Conservation (phyloP, 2,888 invertebrate species). For the Diplolepis rosae region DNA sequence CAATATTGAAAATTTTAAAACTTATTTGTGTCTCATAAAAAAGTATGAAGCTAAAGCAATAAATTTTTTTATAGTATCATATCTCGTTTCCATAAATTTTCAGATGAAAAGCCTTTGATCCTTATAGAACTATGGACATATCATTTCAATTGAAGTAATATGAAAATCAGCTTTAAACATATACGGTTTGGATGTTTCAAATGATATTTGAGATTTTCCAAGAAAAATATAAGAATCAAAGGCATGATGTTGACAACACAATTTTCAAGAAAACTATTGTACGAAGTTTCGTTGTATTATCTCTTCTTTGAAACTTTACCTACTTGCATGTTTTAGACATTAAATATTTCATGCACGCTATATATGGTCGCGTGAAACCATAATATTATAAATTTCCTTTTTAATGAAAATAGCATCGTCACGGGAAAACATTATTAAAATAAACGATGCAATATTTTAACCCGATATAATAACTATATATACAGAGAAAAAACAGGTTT, state of each 20-base stretch:
- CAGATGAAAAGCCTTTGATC: slow-evolving; percentile 5
- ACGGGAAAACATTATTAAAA: neutral
- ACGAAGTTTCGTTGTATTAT: neutral
- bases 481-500: too few species aligned
- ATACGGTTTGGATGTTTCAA: neutral
- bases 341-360: neutral
- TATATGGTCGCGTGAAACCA: neutral
- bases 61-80: slow-evolving; percentile 22
- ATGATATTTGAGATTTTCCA: neutral
- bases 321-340: neutral
- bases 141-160: slow-evolving; percentile 2
- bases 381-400: slow-evolving; percentile 20
- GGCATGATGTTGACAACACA: neutral
- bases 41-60: neutral
- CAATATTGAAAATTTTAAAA: too few species aligned
- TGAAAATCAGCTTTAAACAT: neutral
- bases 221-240: neutral
- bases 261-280: neutral
- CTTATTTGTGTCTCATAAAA: slow-evolving; percentile 8
- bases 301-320: neutral
- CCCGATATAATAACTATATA: too few species aligned
- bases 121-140: slow-evolving; percentile 1
- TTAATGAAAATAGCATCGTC: slow-evolving; percentile 16
- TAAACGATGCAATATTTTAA: too few species aligned
- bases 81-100: slow-evolving; percentile 4